These are phyloP conservation scores for Drosophila sechellia DNA, from an alignment of 1,140 invertebrate genomes.

Conservation along the genomic window DNA sequence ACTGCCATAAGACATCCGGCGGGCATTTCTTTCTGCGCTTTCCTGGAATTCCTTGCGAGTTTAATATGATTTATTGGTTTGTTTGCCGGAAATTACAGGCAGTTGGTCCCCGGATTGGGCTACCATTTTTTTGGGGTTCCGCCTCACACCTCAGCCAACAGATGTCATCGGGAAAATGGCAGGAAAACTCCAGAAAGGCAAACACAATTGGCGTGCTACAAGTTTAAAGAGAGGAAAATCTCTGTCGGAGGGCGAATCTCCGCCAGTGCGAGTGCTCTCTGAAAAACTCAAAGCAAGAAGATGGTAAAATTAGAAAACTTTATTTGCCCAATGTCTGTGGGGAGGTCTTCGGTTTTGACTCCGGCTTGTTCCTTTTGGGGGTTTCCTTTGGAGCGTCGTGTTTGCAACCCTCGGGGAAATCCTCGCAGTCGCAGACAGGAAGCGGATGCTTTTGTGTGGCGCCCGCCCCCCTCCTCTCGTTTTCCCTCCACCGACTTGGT, in stretches of 20 bases:
- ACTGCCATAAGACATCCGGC: slow-evolving; percentile 66
- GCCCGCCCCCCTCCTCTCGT: slow-evolving; percentile 5
- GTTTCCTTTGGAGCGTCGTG: slow-evolving; percentile 15
- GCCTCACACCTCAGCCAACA: slow-evolving; percentile 28
- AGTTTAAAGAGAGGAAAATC: slow-evolving; percentile 45
- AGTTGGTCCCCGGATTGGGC: slow-evolving; percentile 25
- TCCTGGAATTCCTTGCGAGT: slow-evolving; percentile 58
- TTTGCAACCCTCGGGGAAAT: slow-evolving; percentile 80
- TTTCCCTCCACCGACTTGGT: background rate
- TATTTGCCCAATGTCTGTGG: slow-evolving; percentile 67
- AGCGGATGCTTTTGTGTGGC: slow-evolving; percentile 81
- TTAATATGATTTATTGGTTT: slow-evolving; percentile 84
- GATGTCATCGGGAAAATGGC: slow-evolving; percentile 46
- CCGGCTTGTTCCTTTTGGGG: background rate
- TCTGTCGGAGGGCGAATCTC: slow-evolving; percentile 11
- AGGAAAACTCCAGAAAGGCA: slow-evolving; percentile 50
- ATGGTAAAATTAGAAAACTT: slow-evolving; percentile 82
- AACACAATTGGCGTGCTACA: slow-evolving; percentile 73
- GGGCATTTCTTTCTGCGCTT: slow-evolving; percentile 53
- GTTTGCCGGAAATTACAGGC: slow-evolving; percentile 83
- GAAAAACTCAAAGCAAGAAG: slow-evolving; percentile 77
- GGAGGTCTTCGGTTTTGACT: slow-evolving; percentile 41
- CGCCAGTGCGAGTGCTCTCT: slow-evolving; percentile 40
- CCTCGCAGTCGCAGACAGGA: slow-evolving; percentile 76
- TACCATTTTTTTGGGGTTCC: slow-evolving; percentile 11